phyloP scores from a whole-genome alignment of 2,888 invertebrate genomes.

The Scrobipalpa atriplicella region DNA sequence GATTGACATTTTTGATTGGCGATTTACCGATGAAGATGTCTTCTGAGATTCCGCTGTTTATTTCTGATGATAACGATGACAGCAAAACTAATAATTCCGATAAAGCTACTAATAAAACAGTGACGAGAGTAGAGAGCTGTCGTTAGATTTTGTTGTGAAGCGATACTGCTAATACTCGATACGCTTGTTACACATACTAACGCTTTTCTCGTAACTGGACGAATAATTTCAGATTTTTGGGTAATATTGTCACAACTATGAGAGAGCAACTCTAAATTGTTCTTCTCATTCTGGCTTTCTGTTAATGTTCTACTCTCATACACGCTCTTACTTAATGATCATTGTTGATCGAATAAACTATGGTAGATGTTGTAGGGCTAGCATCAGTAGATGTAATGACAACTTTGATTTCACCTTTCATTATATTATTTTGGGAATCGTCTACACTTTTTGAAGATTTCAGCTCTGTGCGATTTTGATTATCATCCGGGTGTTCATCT shows the following conservation, averaged over 20 bases:
- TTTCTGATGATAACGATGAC: constrained; percentile 84
- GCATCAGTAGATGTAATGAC: constrained; percentile 67
- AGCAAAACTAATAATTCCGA: constrained; percentile 46
- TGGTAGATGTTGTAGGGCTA: constrained; percentile 61
- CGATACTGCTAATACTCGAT: constrained; percentile 49
- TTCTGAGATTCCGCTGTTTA: constrained; percentile 93
- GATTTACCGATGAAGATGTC: constrained; percentile 83
- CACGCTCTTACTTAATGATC: constrained; percentile 70
- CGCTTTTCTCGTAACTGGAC: constrained; percentile 66
- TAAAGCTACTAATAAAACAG: constrained; percentile 51
- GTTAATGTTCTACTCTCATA: constrained; percentile 65
- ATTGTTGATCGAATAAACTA: constrained; percentile 51
- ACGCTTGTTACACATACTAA: constrained; percentile 64
- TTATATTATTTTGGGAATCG: constrained; percentile 47
- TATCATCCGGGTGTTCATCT: constrained; percentile 71
- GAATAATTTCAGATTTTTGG: constrained; percentile 51
- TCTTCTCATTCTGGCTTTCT: constrained; percentile 69
- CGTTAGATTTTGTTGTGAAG: constrained; percentile 65
- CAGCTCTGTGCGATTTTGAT: constrained; percentile 57
- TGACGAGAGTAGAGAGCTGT: constrained; percentile 65
- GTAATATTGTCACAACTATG: constrained; percentile 71
- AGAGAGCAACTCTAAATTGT: constrained; percentile 65
- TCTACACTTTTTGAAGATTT: constrained; percentile 46
- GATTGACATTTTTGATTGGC: constrained; percentile 80
- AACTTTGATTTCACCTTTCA: constrained; percentile 67